phyloP scores from a whole-genome alignment of 2,797 vertebrate species.

The Iguana delicatissima region DNA sequence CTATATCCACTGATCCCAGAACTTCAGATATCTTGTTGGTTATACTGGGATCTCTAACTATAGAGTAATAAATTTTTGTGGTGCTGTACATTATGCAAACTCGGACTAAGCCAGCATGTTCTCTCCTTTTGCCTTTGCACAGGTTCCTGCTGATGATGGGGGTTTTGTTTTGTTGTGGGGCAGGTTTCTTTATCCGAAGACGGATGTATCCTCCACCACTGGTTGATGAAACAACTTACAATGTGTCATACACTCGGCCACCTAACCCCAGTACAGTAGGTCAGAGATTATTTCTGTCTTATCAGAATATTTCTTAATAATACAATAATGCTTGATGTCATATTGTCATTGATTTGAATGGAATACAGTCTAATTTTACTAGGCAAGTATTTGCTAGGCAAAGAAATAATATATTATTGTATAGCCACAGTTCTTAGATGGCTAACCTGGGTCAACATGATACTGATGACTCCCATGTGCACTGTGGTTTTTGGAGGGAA shows the following conservation, averaged over 20 bases:
- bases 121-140: conserved; percentile 43
- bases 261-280: conserved; percentile 86
- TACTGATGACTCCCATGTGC: neutral
- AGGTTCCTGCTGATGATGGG: conserved; percentile 99
- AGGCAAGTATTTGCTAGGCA: neutral
- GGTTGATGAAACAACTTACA: conserved; percentile 93
- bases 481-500: neutral
- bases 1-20: neutral
- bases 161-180: conserved; percentile 95
- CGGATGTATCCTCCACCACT: conserved; percentile 92
- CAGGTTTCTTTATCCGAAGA: conserved; percentile 94
- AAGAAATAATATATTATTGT: neutral
- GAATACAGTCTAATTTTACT: neutral
- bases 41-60: neutral
- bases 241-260: conserved; percentile 95
- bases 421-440: neutral
- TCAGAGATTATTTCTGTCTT: conserved; percentile 70
- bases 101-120: neutral
- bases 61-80: neutral
- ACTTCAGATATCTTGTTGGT: neutral
- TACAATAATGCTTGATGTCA: neutral
- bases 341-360: neutral
- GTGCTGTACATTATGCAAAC: neutral
- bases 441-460: neutral
- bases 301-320: neutral